Evolutionary conservation across 2,797 vertebrate species (phyloP).

Genomic region (Ctenochaetus hawaiiensis): DNA sequence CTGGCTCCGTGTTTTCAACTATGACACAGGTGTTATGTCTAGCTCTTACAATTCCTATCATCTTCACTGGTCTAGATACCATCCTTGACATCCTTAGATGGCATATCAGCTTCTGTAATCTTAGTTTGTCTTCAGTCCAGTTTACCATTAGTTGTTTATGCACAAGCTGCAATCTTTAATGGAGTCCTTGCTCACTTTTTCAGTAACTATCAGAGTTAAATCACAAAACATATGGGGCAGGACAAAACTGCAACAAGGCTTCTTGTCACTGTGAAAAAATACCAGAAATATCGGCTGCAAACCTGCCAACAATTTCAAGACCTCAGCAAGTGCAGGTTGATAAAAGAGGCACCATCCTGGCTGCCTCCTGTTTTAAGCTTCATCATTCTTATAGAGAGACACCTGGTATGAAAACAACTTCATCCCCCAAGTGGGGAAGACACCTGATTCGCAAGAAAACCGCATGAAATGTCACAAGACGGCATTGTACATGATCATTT

Average conservation of each 20-base stretch:
- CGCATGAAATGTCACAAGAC: background rate
- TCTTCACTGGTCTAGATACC: background rate
- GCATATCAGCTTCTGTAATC: background rate
- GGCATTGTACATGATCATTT: background rate
- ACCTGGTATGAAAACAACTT: background rate
- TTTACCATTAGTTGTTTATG: background rate
- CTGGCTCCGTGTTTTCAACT: background rate
- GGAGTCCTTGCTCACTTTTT: background rate
- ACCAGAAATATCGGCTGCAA: background rate
- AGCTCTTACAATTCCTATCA: background rate
- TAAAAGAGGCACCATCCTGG: background rate
- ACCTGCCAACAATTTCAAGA: background rate
- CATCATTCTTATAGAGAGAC: background rate
- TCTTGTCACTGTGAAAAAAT: background rate
- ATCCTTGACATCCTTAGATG: background rate
- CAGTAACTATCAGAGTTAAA: background rate
- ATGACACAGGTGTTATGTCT: background rate
- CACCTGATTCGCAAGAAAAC: conserved; percentile 1
- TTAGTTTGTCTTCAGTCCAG: background rate
- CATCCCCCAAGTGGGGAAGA: background rate
- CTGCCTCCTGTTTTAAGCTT: background rate
- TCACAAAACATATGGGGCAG: background rate
- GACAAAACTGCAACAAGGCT: background rate
- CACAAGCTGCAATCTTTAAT: background rate
- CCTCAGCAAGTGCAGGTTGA: background rate